A percentile compares a stretch with the other conserved stretches of the same genome.
Conservation (phyloP, 2,113 vertebrate species). For the Plecotus auritus region DNA sequence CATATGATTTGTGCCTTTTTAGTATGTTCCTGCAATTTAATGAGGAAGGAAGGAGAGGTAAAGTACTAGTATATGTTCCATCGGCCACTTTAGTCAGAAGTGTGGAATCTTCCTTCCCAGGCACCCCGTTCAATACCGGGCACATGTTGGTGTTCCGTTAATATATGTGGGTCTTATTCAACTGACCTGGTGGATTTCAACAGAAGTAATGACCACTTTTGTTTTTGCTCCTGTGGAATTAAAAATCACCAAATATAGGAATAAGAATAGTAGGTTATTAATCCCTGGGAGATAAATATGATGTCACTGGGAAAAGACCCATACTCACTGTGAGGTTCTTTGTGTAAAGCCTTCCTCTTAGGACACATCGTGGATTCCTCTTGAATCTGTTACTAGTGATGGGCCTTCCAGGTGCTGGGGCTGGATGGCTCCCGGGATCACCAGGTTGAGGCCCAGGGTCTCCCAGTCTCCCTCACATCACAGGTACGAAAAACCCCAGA, state of each 20-base stretch:
- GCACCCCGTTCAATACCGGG: neutral
- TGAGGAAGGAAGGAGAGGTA: neutral
- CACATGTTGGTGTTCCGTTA: neutral
- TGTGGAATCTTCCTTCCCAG: neutral
- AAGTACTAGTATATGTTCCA: no score
- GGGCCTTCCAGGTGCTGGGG: neutral
- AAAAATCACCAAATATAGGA: neutral
- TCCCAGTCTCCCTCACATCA: neutral
- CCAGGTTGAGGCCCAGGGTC: neutral
- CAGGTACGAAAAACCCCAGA: neutral
- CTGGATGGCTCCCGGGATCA: neutral
- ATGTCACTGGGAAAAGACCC: neutral
- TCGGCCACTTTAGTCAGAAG: no score
- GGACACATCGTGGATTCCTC: neutral
- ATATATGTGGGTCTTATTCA: neutral
- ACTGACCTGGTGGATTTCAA: neutral
- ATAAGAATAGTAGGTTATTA: neutral
- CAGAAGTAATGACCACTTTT: neutral
- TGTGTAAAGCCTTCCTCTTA: neutral
- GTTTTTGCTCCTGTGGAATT: neutral
- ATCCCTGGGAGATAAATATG: neutral
- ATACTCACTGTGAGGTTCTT: rapidly evolving
- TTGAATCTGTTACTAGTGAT: neutral
- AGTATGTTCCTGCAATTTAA: neutral
- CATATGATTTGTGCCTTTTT: neutral